Evolutionary conservation across 2,888 invertebrate genomes (phyloP), one percentile per base, ranked within the genome.

Genomic region (Archips xylosteana): DNA sequence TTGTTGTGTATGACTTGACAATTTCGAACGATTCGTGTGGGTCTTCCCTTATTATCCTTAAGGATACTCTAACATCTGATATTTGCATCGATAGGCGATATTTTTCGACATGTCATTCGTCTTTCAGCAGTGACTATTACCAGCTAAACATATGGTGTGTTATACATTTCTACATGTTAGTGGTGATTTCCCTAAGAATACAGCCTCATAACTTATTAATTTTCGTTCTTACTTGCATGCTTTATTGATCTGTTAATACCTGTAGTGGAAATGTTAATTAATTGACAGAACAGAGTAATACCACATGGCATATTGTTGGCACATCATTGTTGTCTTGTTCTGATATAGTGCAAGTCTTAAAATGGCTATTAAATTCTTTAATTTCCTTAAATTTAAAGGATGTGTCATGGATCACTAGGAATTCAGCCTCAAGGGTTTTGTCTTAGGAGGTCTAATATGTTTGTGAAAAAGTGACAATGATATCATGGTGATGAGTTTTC

Each of bases 1-100:
- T 74, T 74, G 70, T 74, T 74, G 70, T 74, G 74, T 70, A 66
- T 71, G 64, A 74, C 65, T 74, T 51, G 60, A 77, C 82, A 78
- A 78, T 76, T 80, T 81, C 75, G 77, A 66, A 36, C 49, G 15
- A 54, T 65, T 60, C 32, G 6, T 12, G 60, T 54, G 6, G 36
- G 47, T 60, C 36, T 42, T 54, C 42, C 23, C 59, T 64, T 42
- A 45, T 47, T 60, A 39, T 45, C n/a, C 12, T 62, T 62, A 15
- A 67, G 45, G 45, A 36, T 13, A 59, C 15, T n/a, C 12, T 8
- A 62, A 12, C 3, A 45, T n/a, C 3, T 23, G n/a, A 36, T 54
- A 60, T 61, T 72, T 62, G 9, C 13, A 39, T 42, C 39, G 5
- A 12, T n/a, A 66, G 49, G 51, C 61, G 32, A 32, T 57, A 57